These are phyloP conservation scores for Cichlasoma orientale DNA, from an alignment of 2,797 vertebrate genomes.

Conservation along the genomic window DNA sequence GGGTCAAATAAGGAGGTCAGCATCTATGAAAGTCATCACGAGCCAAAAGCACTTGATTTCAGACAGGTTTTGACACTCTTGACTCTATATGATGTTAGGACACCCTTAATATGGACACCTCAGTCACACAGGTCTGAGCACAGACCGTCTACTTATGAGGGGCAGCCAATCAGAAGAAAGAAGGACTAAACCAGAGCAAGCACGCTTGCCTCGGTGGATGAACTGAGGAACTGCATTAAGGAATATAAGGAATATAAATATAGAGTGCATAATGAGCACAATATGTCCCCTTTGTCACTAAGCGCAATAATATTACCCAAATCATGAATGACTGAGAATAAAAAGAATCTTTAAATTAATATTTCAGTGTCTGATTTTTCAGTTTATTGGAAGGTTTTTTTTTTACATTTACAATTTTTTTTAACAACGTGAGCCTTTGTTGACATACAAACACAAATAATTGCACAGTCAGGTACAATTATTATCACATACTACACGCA, in stretches of 20 bases:
- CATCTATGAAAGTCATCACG: no score
- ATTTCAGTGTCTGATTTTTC: background rate
- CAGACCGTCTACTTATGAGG: background rate
- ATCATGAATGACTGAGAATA: background rate
- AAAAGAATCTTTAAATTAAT: background rate
- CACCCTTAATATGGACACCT: background rate
- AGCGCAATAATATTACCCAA: fast-evolving
- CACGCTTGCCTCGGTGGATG: fast-evolving
- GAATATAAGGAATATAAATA: background rate
- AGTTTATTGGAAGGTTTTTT: slow-evolving; percentile 42
- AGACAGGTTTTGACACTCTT: no score
- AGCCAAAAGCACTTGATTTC: no score
- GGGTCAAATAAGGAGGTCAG: background rate
- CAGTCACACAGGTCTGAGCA: background rate
- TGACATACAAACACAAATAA: background rate
- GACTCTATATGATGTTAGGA: no score
- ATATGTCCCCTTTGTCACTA: background rate
- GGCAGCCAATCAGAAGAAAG: background rate
- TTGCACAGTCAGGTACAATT: background rate
- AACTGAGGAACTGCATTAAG: background rate
- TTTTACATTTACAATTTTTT: background rate
- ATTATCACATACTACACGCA: no score
- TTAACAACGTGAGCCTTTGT: background rate
- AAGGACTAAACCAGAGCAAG: background rate
- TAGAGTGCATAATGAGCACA: background rate